Evolutionary conservation across 2,888 invertebrate species (phyloP), one percentile per base, ranked within the genome.

Genomic region (Endotricha flammealis): DNA sequence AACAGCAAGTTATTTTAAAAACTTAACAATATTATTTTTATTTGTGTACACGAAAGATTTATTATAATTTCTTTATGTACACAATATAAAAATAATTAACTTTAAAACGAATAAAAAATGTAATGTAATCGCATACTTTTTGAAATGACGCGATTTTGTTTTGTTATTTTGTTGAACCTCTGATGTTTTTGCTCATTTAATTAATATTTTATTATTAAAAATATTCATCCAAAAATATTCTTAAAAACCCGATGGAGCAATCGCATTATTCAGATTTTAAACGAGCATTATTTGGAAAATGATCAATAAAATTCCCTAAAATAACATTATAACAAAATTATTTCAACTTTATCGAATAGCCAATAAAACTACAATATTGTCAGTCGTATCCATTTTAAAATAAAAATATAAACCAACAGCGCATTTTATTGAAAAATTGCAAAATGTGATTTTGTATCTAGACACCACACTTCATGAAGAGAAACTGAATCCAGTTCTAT

Each of bases 91-190:
- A 52, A 53, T 44, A 46, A 42, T 16, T 48, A 56, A 67, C 62
- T 59, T 52, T 51, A 49, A 33, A 82, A n/a, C n/a, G n/a, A 82
- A 78, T 77, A 78, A 82, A 63, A 76, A 83, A 85, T 83, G 83
- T 85, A 83, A 85, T 85, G 85, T 82, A 83, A 83, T 72, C 76
- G 76, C 76, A 55, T n/a, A n/a, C n/a, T n/a, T 48, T 64, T 47
- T 74, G 53, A 41, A n/a, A 38, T 30, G 45, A 45, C 52, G 68
- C 74, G 69, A 68, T 53, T 32, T 6, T 29, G 23, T 14, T 12
- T n/a, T 28, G 1, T 20, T 27, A 17, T 20, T 16, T 25, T 24
- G 10, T 14, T 10, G 12, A 12, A n/a, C n/a, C n/a, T n/a, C n/a
- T n/a, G n/a, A 28, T 29, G 12, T 13, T 11, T 14, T 20, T 14